Percentiles rank a stretch among this genome's conserved stretches.
phyloP scores from a whole-genome alignment of 2,797 vertebrate genomes.

The Esox lucius region DNA sequence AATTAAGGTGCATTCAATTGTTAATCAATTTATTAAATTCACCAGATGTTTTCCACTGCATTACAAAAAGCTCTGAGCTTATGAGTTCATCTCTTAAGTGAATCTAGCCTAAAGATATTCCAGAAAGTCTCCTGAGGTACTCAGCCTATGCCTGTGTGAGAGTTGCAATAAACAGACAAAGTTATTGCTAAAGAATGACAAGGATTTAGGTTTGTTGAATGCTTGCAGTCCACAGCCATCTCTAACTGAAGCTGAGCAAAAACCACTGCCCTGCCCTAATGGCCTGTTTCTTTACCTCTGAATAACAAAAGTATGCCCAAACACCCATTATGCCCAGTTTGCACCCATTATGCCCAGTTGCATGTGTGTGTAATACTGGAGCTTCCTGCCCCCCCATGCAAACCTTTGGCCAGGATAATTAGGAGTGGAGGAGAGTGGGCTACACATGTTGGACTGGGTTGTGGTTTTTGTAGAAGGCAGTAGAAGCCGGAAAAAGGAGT shows the following conservation, averaged over 20 bases:
- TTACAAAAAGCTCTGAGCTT: neutral
- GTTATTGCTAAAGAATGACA: neutral
- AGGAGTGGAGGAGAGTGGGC: neutral
- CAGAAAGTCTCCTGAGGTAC: neutral
- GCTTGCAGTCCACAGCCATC: neutral
- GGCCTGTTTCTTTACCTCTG: neutral
- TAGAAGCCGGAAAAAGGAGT: neutral
- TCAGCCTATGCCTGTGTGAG: neutral
- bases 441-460: neutral
- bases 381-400: conserved; percentile 2
- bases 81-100: neutral
- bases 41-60: neutral
- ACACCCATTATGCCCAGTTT: neutral
- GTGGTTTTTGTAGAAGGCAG: conserved; percentile 4
- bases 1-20: neutral
- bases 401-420: neutral
- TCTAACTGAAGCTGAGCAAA: neutral
- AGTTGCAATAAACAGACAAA: neutral
- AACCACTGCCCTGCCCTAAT: neutral
- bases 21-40: neutral
- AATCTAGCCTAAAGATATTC: neutral
- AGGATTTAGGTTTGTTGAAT: neutral
- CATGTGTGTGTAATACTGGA: conserved; percentile 5
- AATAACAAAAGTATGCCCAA: neutral
- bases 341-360: neutral